Base-by-base conservation (phyloP, 2,888 invertebrate species). In the Tetragonula carbonaria region DNA sequence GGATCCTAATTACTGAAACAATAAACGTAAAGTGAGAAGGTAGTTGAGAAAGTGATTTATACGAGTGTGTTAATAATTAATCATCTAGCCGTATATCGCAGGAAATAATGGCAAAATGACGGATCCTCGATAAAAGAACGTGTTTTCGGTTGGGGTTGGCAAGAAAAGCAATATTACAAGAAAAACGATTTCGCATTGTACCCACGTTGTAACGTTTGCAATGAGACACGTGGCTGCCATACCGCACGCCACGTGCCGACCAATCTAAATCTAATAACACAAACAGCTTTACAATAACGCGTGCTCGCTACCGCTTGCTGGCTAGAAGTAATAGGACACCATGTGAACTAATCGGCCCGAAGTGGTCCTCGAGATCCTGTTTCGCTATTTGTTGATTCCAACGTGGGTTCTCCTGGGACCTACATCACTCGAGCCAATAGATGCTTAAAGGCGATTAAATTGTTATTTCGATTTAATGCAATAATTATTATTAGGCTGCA, bases 261-360 rank as follows among this genome's bases (percentile, higher is more conserved):
- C 94, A 93, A 94, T 94, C 93, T 91, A 94, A 94, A 94, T 94
- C 94, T 94, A 94, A 94, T 94, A 94, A 94, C 91, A 90, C 93
- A 94, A 94, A 94, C 94, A 94, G 92, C 91, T 90, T 89, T 84
- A 92, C 93, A 93, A 93, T 93, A 90, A 91, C 89, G 86, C 87
- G 85, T 86, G 86, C 86, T 90, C 71, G 86, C 74, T 68, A 85
- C 86, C 90, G 91, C 86, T 91, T 83, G 89, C 82, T 80, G 87
- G 88, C 83, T 86, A 2, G 86, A 90, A 87, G 92, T 93, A 94
- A 94, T 90, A 91, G 86, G 92, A 94, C 93, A 94, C 94, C 94
- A 93, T 94, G 94, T 94, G 94, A 94, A 94, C 94, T 94, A 94
- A 94, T 94, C 94, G 93, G 84, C 90, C 82, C 88, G 91, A 93